Evolutionary conservation across 1,140 invertebrate genomes (phyloP).

Genomic region (Archivesica marissinica): DNA sequence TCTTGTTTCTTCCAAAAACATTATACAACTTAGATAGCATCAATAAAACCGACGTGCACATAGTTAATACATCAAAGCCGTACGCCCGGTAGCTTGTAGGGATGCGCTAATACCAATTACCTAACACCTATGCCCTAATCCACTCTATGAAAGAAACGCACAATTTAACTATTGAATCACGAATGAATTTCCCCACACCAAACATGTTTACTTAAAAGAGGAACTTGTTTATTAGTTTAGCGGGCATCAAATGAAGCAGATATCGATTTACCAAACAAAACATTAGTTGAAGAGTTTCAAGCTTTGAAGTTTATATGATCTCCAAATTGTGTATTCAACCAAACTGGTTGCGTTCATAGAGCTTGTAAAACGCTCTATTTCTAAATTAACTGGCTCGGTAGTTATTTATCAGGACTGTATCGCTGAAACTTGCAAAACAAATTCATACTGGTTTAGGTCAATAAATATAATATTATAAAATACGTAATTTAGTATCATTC

Average conservation of each 20-base stretch:
- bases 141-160: background rate
- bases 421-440: background rate
- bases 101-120: slow-evolving; percentile 22
- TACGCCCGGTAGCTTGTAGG: background rate
- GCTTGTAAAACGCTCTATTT: slow-evolving; percentile 17
- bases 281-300: background rate
- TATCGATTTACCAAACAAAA: slow-evolving; percentile 5
- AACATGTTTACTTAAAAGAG: slow-evolving; percentile 14
- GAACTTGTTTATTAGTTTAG: slow-evolving; percentile 23
- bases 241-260: slow-evolving; percentile 10
- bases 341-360: background rate
- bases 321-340: background rate
- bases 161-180: slow-evolving; percentile 13
- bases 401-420: background rate
- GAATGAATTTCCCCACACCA: background rate
- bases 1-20: too few species aligned
- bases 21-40: background rate
- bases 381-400: slow-evolving; percentile 24
- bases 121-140: slow-evolving; percentile 10
- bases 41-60: background rate
- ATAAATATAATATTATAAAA: too few species aligned
- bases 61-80: background rate
- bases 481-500: too few species aligned
- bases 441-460: slow-evolving; percentile 1
- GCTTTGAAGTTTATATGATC: slow-evolving; percentile 28